Conservation (phyloP, 2,113 vertebrate genomes). For the Oncorhynchus gorbuscha region DNA sequence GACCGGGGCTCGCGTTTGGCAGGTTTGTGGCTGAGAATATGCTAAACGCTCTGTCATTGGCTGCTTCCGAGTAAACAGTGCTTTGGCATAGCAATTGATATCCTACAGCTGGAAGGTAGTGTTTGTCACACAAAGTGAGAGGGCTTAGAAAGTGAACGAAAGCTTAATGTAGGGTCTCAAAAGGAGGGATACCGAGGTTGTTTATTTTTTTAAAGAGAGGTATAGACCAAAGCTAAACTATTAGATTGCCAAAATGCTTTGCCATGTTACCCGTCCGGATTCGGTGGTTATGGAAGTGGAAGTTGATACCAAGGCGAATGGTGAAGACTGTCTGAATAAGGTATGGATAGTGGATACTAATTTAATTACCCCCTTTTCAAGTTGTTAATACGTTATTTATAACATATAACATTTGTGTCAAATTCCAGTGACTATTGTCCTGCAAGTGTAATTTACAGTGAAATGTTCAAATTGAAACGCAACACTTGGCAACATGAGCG, state of each 20-base stretch:
- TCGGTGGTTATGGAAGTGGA: constrained; percentile 98
- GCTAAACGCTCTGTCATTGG: constrained; percentile 34
- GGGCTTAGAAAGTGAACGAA: constrained; percentile 51
- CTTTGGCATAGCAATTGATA: constrained; percentile 34
- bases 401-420: constrained; percentile 19
- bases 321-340: constrained; percentile 95
- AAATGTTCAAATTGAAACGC: no score
- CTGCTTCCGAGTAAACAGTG: constrained; percentile 27
- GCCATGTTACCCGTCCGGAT: constrained; percentile 95
- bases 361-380: background rate
- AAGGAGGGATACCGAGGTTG: constrained; percentile 35
- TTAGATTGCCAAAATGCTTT: constrained; percentile 80
- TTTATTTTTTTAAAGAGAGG: constrained; percentile 44
- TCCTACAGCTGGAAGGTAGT: constrained; percentile 44
- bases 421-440: no score
- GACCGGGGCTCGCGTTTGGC: constrained; percentile 51
- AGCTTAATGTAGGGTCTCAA: constrained; percentile 52
- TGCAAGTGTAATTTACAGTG: no score
- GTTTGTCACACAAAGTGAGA: constrained; percentile 37
- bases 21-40: fast-evolving
- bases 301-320: constrained; percentile 94
- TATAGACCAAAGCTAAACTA: constrained; percentile 64
- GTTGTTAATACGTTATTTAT: background rate
- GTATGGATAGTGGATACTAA: constrained; percentile 55
- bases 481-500: no score